These are phyloP conservation scores for Ischnura elegans DNA, from an alignment of 2,888 invertebrate species.

Conservation along the genomic window DNA sequence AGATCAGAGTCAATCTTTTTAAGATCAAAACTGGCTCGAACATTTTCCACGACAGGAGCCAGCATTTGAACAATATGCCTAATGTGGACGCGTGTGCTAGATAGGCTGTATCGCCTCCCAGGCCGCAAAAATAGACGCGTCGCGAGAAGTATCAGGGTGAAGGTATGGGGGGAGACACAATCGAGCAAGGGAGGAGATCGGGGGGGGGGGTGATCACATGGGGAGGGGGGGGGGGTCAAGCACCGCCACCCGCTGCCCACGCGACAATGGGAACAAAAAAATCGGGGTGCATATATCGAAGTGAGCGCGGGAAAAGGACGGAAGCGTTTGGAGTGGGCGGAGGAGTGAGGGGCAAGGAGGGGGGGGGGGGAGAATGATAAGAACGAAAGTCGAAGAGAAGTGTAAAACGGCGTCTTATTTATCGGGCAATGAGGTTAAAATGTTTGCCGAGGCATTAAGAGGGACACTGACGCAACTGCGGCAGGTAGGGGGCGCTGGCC, in stretches of 20 bases:
- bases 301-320: background rate
- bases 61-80: no score
- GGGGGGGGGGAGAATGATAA: background rate
- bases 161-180: background rate
- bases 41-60: no score
- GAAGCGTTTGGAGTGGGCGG: background rate
- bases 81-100: no score
- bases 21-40: no score
- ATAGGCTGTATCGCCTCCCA: no score
- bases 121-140: background rate
- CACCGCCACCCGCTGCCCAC: background rate
- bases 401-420: background rate
- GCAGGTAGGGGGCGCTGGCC: background rate
- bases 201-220: background rate
- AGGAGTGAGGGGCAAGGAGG: background rate
- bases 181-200: background rate
- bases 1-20: no score
- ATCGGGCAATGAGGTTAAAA: background rate
- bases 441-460: conserved; percentile 6
- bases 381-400: background rate
- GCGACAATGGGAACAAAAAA: background rate
- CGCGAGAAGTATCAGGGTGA: no score
- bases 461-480: background rate
- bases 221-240: background rate
- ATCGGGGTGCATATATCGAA: no score